Conservation (phyloP, 2,113 vertebrate species). For the Fukomys damarensis region DNA sequence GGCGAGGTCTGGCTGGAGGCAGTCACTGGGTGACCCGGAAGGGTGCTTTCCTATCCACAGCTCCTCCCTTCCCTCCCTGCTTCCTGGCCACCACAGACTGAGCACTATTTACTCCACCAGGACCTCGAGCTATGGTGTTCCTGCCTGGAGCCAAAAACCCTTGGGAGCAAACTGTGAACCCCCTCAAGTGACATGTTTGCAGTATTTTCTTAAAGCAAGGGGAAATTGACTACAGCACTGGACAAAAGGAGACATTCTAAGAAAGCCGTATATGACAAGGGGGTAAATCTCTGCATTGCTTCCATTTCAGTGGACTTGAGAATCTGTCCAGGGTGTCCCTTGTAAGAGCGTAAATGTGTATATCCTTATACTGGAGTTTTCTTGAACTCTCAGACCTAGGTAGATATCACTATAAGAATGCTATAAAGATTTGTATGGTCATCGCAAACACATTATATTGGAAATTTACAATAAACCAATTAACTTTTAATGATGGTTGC, state of each 20-base stretch:
- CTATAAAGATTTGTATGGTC: not conserved
- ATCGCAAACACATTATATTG: not conserved
- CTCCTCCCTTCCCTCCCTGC: not conserved
- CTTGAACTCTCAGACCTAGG: not conserved
- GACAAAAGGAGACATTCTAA: not conserved
- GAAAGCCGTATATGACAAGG: not conserved
- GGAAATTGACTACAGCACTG: not conserved
- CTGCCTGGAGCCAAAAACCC: not conserved
- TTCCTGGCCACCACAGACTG: not conserved
- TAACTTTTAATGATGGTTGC: not conserved
- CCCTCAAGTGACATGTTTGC: not conserved
- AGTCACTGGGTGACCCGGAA: not conserved
- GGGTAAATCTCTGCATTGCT: not conserved
- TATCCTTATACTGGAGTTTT: not conserved
- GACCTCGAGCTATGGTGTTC: not conserved
- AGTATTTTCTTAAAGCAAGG: not conserved
- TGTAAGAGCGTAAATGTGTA: not conserved
- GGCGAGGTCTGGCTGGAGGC: not conserved
- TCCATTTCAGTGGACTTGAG: not conserved
- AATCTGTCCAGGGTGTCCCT: not conserved
- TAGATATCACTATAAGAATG: not conserved
- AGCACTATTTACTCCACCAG: not conserved
- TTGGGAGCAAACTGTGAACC: not conserved
- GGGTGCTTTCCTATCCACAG: too few relatives aligned
- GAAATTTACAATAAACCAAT: not conserved